Evolutionary conservation across 2,113 vertebrate species (phyloP), one percentile per base, ranked within the genome.

Genomic region (Callionymus lyra): DNA sequence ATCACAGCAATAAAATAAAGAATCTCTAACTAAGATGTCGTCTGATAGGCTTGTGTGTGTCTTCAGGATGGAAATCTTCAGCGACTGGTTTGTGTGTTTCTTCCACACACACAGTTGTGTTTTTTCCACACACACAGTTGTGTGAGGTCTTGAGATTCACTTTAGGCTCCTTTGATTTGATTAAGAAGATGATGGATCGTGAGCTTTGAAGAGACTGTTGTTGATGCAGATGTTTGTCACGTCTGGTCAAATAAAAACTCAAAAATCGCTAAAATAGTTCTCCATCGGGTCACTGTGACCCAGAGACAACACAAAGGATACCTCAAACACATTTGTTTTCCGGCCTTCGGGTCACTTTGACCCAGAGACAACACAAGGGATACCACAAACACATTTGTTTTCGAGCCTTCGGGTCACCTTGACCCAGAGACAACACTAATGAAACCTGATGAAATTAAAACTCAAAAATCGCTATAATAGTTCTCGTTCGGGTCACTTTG

Each of bases 1-100:
- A 86, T 59, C 65, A 56, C 47, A 39, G 43, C 71, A 73, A 85
- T 84, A 83, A 83, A 85, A 81, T 52, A 51, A 74, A 82, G 65
- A 79, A 81, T 79, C 74, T 79, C 71, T 74, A 68, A 63, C 59
- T 43, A 62, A 63, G 48, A 59, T 60, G 42, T 58, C 63, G 40
- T 70, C 63, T 69, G 70, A 74, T 54, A 55, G 77, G 65, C 76
- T 72, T 53, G 34, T 33, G 56, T 60, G 49, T 43, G 31, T 34
- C 41, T 35, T 38, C 39, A 41, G 70, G 77, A 84, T 75, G 63
- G 59, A 70, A 72, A 78, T 78, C 68, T 76, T 10, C 52, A 56
- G 40, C 21, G 41, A 66, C n/a, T 6, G 8, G 12, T 38, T 13
- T 10, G 11, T 10, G 6, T 21, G 4, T 19, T 32, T 59, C 38